A percentile compares a stretch with the other conserved stretches of the same genome.
Conservation (phyloP, 2,113 vertebrate species). For the Ranitomeya variabilis region DNA sequence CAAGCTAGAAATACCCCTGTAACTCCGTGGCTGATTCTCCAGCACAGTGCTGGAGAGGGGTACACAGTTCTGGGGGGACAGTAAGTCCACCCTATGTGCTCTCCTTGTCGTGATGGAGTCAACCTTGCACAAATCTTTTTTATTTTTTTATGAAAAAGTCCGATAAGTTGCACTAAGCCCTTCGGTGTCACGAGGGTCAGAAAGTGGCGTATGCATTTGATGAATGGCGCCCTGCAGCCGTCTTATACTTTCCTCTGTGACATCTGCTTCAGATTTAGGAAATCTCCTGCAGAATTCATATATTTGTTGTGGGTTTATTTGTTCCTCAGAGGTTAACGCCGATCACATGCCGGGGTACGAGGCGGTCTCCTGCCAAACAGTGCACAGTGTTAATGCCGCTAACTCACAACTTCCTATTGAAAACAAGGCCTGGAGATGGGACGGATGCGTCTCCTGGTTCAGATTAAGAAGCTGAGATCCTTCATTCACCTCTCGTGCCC, state of each 20-base stretch:
- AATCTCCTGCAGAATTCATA: slow-evolving; percentile 16
- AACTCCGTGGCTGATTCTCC: too few relatives aligned
- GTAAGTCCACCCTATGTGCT: too few relatives aligned
- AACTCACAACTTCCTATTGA: neutral
- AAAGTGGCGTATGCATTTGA: neutral
- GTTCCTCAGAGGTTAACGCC: neutral
- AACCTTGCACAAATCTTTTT: too few relatives aligned
- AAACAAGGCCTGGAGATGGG: neutral
- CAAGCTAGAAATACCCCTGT: too few relatives aligned
- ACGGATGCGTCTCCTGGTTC: neutral
- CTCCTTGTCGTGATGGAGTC: too few relatives aligned
- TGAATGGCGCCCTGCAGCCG: neutral
- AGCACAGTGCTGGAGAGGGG: too few relatives aligned
- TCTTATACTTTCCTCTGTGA: neutral
- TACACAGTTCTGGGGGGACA: too few relatives aligned
- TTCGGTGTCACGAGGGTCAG: neutral
- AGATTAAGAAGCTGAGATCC: neutral
- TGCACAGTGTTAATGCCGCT: neutral
- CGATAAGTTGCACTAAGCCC: neutral
- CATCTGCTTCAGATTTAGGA: slow-evolving; percentile 44
- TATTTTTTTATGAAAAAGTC: neutral
- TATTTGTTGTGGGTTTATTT: slow-evolving; percentile 19
- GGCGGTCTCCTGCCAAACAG: neutral
- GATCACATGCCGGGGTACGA: neutral
- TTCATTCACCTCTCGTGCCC: neutral